phyloP scores from a whole-genome alignment of 1,140 invertebrate genomes.

The Euborellia annulipes region DNA sequence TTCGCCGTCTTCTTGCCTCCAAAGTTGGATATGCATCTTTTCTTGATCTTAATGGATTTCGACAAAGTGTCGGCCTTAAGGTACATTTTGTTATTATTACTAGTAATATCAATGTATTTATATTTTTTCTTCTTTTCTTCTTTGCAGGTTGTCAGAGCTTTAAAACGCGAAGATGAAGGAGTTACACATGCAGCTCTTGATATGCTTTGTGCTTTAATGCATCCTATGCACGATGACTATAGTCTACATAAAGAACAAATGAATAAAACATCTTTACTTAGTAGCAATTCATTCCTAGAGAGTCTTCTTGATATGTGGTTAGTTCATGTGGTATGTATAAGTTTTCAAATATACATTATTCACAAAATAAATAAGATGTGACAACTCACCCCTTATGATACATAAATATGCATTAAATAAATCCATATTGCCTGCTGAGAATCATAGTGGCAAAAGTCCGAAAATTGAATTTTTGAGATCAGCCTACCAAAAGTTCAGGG shows the following conservation, averaged over 20 bases:
- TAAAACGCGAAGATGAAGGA: slow-evolving; percentile 74
- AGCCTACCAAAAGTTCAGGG: no score
- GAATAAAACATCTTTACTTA: slow-evolving; percentile 91
- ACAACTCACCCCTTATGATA: neutral
- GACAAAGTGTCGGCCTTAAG: slow-evolving; percentile 84
- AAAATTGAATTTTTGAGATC: no score
- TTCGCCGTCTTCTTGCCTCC: slow-evolving; percentile 83
- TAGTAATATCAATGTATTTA: no score
- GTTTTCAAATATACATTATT: neutral
- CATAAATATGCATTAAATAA: slow-evolving; percentile 7
- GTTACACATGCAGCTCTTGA: slow-evolving; percentile 93
- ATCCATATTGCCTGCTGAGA: no score
- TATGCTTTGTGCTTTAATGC: slow-evolving; percentile 94
- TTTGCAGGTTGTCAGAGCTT: slow-evolving; percentile 62
- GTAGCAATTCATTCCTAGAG: slow-evolving; percentile 83
- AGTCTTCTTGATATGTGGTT: slow-evolving; percentile 89
- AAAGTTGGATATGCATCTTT: slow-evolving; percentile 97
- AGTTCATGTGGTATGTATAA: slow-evolving; percentile 68
- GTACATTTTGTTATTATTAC: slow-evolving; percentile 15
- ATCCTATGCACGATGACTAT: slow-evolving; percentile 96
- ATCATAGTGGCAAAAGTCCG: no score
- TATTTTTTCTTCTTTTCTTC: neutral
- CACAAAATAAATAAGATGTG: neutral
- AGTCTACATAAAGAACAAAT: slow-evolving; percentile 90
- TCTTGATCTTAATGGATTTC: slow-evolving; percentile 44